Conservation (phyloP, 2,797 vertebrate genomes). For the Phyllotis vaccarum region DNA sequence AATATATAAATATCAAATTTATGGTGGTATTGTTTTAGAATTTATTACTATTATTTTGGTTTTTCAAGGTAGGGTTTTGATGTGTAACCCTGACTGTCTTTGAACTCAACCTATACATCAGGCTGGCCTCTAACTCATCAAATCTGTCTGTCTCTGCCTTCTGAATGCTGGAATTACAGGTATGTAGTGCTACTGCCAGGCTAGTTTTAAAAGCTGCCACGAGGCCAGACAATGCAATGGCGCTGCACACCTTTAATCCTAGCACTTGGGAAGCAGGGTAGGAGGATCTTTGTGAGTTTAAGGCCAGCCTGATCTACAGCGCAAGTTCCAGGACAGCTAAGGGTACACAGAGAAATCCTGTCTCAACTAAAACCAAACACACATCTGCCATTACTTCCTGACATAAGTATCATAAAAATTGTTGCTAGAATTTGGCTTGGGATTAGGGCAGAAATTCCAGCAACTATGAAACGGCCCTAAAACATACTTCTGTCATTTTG, state of each 20-base stretch:
- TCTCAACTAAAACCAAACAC: neutral
- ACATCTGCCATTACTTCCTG: neutral
- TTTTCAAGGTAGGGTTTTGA: neutral
- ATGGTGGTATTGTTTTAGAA: neutral
- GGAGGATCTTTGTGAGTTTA: too few relatives aligned
- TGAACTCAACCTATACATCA: neutral
- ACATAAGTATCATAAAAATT: neutral
- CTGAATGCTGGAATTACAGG: neutral
- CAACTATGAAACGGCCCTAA: neutral
- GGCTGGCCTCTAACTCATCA: neutral
- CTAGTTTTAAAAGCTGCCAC: neutral
- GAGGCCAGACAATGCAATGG: too few relatives aligned
- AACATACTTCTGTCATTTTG: neutral
- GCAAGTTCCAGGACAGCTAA: too few relatives aligned
- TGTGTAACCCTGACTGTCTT: neutral
- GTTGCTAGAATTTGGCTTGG: neutral
- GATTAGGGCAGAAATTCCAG: neutral
- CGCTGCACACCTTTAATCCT: neutral
- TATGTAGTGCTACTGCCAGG: neutral
- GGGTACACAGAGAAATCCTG: neutral
- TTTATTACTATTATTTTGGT: neutral
- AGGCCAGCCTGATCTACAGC: too few relatives aligned
- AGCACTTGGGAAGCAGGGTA: too few relatives aligned
- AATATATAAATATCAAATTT: neutral
- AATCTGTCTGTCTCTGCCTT: neutral